Conservation (phyloP, 2,888 invertebrate genomes). For the Spilarctia lutea region DNA sequence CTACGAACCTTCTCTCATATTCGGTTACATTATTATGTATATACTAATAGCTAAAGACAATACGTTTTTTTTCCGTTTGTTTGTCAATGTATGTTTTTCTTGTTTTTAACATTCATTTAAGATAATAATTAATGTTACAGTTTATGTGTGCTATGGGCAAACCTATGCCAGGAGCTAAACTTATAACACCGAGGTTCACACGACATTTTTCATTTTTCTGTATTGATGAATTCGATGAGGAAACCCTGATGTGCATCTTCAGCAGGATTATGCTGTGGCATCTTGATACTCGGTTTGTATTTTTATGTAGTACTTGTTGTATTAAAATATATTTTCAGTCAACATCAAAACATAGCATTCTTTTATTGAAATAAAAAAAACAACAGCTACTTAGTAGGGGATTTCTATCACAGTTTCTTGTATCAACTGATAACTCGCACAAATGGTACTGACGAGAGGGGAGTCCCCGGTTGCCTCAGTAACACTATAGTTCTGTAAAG, state of each 20-base stretch:
- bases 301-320: background rate
- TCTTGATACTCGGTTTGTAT: constrained; percentile 93
- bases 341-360: background rate
- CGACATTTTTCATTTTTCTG: constrained; percentile 94
- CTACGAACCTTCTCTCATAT: background rate
- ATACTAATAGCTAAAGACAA: background rate
- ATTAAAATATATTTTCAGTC: background rate
- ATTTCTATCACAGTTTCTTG: too few relatives aligned
- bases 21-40: background rate
- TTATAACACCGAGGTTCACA: constrained; percentile 94
- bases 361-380: too few relatives aligned
- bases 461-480: too few relatives aligned
- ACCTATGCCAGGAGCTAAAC: constrained; percentile 93
- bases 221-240: constrained; percentile 96
- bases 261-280: constrained; percentile 97
- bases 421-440: background rate
- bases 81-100: too few relatives aligned
- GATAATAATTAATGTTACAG: constrained; percentile 66
- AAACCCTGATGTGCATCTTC: constrained; percentile 94
- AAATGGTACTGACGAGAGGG: background rate
- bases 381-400: too few relatives aligned
- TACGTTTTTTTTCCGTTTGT: too few relatives aligned
- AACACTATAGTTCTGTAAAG: too few relatives aligned
- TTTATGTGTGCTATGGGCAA: constrained; percentile 95
- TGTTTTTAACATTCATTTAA: background rate